These are phyloP conservation scores for Ephydatia muelleri DNA, from an alignment of 37 sponge, comb jelly and placozoan genomes.

Conservation along the genomic window DNA sequence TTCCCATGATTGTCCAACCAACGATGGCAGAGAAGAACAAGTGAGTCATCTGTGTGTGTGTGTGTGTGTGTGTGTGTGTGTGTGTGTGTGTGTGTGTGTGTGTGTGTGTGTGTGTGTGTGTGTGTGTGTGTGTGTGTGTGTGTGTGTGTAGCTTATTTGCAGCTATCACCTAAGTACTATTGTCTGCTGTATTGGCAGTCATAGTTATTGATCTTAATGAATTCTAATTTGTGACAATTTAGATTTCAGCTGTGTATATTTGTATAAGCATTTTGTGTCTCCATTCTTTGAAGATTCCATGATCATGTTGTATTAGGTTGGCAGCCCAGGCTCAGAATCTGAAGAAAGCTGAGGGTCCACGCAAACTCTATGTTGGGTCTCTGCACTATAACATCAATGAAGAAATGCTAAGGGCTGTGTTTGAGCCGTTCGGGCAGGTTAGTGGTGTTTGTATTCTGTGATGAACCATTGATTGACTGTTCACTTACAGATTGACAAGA, in stretches of 20 bases:
- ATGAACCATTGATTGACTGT: neutral
- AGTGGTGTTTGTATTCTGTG: slow-evolving; percentile 25
- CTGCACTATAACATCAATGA: slow-evolving; percentile 95
- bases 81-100: neutral
- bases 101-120: neutral
- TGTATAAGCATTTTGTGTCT: neutral
- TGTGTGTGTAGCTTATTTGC: too few species aligned
- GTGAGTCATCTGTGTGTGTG: slow-evolving; percentile 25
- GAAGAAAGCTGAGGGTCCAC: slow-evolving; percentile 85
- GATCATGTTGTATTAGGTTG: slow-evolving; percentile 32
- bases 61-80: neutral
- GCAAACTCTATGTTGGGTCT: slow-evolving; percentile 86
- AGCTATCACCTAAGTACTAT: neutral
- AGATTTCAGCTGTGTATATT: neutral
- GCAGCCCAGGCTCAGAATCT: slow-evolving; percentile 87
- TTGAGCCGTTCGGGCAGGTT: slow-evolving; percentile 95
- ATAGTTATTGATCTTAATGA: too few species aligned
- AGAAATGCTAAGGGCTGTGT: slow-evolving; percentile 88
- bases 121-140: neutral
- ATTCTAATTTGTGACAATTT: neutral
- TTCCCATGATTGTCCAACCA: slow-evolving; percentile 94
- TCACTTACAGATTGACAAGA: slow-evolving; percentile 65
- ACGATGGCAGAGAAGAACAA: slow-evolving; percentile 97
- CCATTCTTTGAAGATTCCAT: too few species aligned
- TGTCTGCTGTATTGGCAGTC: neutral